Percentiles rank a stretch among this genome's conserved stretches.
Evolutionary conservation across 1,140 invertebrate genomes (phyloP).

Genomic region (Euglossa dilemma): DNA sequence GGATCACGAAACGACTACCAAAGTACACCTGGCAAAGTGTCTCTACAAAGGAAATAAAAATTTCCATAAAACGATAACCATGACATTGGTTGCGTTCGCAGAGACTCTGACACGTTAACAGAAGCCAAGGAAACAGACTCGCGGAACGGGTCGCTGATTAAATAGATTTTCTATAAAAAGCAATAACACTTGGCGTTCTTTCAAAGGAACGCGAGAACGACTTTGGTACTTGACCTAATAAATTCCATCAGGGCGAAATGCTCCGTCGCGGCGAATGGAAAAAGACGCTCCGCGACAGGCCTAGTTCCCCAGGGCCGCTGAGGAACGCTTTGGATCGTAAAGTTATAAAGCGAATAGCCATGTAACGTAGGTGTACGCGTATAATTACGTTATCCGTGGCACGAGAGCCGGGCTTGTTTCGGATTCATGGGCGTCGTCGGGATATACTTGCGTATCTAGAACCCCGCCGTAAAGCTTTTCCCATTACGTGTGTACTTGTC

Average conservation of each 20-base stretch:
- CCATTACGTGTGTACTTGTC: constrained; percentile 69
- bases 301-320: neutral
- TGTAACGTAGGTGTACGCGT: constrained; percentile 17
- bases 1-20: too few relatives aligned
- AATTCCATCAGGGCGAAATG: constrained; percentile 1
- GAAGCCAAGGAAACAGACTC: too few relatives aligned
- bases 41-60: too few relatives aligned
- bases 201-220: neutral
- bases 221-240: neutral
- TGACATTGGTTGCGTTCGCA: too few relatives aligned
- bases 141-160: too few relatives aligned
- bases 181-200: too few relatives aligned
- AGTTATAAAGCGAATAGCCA: constrained; percentile 40
- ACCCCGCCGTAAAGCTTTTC: constrained; percentile 49
- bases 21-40: too few relatives aligned
- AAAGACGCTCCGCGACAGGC: neutral
- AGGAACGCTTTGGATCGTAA: constrained; percentile 20
- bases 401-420: constrained; percentile 55
- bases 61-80: too few relatives aligned
- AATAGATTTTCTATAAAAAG: too few relatives aligned
- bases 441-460: constrained; percentile 47
- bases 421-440: constrained; percentile 60
- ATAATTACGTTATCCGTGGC: constrained; percentile 58
- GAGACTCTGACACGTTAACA: too few relatives aligned
- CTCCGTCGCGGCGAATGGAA: neutral